A percentile compares a stretch with the other conserved stretches of the same genome.
phyloP scores from a whole-genome alignment of 2,113 vertebrate species.

The Melanerpes formicivorus region DNA sequence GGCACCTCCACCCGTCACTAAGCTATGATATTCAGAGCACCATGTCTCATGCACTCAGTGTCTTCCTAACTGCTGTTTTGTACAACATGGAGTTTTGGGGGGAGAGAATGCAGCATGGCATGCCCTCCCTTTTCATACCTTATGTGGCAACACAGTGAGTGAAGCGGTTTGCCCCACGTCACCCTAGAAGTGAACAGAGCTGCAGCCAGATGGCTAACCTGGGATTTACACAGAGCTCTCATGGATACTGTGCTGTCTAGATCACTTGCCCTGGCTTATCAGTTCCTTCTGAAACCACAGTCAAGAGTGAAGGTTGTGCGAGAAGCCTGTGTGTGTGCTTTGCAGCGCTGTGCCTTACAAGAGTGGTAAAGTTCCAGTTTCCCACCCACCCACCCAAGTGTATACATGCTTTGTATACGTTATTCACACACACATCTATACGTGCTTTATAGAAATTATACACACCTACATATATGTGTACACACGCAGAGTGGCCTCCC shows the following conservation, averaged over 20 bases:
- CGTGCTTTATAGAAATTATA: background rate
- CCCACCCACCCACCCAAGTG: background rate
- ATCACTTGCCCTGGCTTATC: background rate
- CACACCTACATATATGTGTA: rapidly evolving
- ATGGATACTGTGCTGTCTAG: background rate
- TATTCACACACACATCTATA: rapidly evolving
- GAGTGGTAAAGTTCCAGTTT: background rate
- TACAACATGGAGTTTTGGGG: background rate
- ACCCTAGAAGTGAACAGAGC: background rate
- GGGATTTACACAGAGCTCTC: rapidly evolving
- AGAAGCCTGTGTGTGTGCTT: background rate
- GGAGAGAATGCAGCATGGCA: background rate
- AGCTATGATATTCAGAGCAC: background rate
- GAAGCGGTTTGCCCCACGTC: background rate
- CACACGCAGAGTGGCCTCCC: background rate
- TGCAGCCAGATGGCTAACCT: background rate
- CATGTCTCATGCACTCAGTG: background rate
- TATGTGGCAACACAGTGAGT: background rate
- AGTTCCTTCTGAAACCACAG: background rate
- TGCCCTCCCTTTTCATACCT: background rate
- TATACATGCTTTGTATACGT: background rate
- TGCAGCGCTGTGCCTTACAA: background rate
- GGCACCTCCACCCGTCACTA: background rate
- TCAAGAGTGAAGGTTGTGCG: background rate
- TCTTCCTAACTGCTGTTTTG: background rate